Percentiles rank a stretch among this genome's conserved stretches.
These are phyloP conservation scores for Petromus typicus DNA, from an alignment of 2,113 vertebrate species.

Conservation along the genomic window DNA sequence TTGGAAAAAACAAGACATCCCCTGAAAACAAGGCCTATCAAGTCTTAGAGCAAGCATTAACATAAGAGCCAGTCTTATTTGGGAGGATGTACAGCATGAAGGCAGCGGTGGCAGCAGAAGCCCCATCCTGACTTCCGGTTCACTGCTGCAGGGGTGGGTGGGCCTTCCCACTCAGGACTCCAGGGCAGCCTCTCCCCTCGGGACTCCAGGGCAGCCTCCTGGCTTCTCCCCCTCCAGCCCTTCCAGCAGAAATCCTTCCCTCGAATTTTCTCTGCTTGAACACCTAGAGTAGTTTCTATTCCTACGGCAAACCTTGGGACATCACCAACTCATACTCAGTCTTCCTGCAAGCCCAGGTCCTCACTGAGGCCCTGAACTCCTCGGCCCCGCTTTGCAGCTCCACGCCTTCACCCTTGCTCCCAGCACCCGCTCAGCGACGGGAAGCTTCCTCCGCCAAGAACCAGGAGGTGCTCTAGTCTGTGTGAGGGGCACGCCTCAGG, in stretches of 20 bases:
- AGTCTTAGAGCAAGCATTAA: not conserved
- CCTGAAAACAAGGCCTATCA: not conserved
- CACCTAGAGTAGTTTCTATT: not conserved
- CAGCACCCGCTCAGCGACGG: not conserved
- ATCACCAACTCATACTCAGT: not conserved
- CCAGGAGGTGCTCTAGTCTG: not conserved
- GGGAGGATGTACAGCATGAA: not conserved
- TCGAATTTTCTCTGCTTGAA: constrained; percentile 10
- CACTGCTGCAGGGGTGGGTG: too few relatives aligned
- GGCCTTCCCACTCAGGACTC: not conserved
- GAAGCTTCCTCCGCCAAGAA: not conserved
- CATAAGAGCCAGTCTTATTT: not conserved
- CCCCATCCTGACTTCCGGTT: not conserved
- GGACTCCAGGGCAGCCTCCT: too few relatives aligned
- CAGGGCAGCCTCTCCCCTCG: not conserved
- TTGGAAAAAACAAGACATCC: not conserved
- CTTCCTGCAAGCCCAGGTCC: not conserved
- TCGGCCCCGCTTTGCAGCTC: not conserved
- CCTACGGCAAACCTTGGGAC: not conserved
- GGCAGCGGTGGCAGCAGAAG: not conserved
- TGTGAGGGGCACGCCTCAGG: not conserved
- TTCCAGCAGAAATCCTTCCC: not conserved
- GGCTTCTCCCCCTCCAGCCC: not conserved
- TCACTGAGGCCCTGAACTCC: not conserved
- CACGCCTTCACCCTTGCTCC: not conserved